Percentiles rank a stretch among this genome's conserved stretches.
phyloP scores from a whole-genome alignment of 1,140 invertebrate species.

The Halotydeus destructor region DNA sequence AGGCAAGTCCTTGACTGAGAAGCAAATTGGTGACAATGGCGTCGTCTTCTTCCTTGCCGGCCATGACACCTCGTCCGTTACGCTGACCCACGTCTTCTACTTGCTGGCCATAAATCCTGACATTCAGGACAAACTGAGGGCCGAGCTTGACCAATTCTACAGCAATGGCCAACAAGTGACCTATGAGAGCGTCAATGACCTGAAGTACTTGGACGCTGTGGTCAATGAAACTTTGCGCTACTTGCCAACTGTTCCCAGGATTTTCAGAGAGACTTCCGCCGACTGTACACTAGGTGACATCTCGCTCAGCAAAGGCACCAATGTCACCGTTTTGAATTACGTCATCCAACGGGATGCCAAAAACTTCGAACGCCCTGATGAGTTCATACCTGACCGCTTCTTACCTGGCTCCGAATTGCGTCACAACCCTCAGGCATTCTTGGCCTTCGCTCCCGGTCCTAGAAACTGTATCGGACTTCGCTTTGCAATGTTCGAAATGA shows the following conservation, averaged over 20 bases:
- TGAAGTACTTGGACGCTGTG: slow-evolving; percentile 22
- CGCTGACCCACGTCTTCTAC: slow-evolving; percentile 27
- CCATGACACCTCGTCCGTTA: slow-evolving; percentile 27
- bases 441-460: slow-evolving; percentile 28
- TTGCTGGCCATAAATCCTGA: slow-evolving; percentile 27
- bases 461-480: slow-evolving; percentile 30
- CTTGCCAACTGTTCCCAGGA: slow-evolving; percentile 17
- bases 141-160: slow-evolving; percentile 24
- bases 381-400: slow-evolving; percentile 18
- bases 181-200: slow-evolving; percentile 2
- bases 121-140: slow-evolving; percentile 26
- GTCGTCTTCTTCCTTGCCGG: slow-evolving; percentile 36
- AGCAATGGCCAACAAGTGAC: background rate
- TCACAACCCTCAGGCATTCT: slow-evolving; percentile 22
- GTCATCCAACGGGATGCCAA: slow-evolving; percentile 16
- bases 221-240: slow-evolving; percentile 25
- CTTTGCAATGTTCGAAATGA: slow-evolving; percentile 36
- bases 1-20: no score
- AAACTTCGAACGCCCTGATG: slow-evolving; percentile 17
- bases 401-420: slow-evolving; percentile 21
- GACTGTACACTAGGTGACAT: slow-evolving; percentile 9
- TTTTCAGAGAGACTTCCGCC: background rate
- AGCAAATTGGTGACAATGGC: slow-evolving; percentile 29
- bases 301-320: slow-evolving; percentile 15
- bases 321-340: slow-evolving; percentile 16